Percentiles rank a stretch among this genome's conserved stretches.
Conservation (phyloP, 2,797 vertebrate genomes). For the Carapus acus region DNA sequence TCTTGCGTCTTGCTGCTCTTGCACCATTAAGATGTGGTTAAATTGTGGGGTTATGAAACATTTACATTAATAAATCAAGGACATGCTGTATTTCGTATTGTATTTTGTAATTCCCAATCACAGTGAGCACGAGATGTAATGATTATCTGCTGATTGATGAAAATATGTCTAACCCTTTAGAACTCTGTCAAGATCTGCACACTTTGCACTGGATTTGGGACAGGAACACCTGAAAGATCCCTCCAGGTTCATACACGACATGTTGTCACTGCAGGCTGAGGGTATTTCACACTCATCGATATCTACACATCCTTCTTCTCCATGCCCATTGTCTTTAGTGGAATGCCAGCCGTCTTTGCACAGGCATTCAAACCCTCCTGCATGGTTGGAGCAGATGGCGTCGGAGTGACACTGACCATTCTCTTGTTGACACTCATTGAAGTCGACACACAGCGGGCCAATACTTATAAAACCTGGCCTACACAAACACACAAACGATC, state of each 20-base stretch:
- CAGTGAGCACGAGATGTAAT: too few species aligned
- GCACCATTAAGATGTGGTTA: too few species aligned
- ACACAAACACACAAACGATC: conserved; percentile 74
- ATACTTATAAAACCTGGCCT: conserved; percentile 60
- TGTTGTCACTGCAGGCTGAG: conserved; percentile 53
- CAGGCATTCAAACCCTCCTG: conserved; percentile 68
- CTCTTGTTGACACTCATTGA: conserved; percentile 72
- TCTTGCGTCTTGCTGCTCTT: too few species aligned
- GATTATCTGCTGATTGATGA: too few species aligned
- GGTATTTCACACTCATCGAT: conserved; percentile 67
- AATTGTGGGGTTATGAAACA: too few species aligned
- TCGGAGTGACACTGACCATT: conserved; percentile 65
- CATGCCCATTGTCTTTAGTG: conserved; percentile 49
- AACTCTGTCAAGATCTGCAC: conserved; percentile 33
- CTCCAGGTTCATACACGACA: conserved; percentile 64
- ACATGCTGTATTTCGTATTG: too few species aligned
- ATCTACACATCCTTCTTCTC: conserved; percentile 67
- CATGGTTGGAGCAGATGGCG: conserved; percentile 69
- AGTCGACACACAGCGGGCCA: conserved; percentile 69
- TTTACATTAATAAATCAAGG: too few species aligned
- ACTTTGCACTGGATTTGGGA: conserved; percentile 40
- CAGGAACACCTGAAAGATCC: conserved; percentile 73
- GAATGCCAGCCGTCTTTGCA: conserved; percentile 68
- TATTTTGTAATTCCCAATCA: too few species aligned
- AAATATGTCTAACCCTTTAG: too few species aligned